Conservation (phyloP, 2,797 vertebrate species). For the Hephaestus fuliginosus region DNA sequence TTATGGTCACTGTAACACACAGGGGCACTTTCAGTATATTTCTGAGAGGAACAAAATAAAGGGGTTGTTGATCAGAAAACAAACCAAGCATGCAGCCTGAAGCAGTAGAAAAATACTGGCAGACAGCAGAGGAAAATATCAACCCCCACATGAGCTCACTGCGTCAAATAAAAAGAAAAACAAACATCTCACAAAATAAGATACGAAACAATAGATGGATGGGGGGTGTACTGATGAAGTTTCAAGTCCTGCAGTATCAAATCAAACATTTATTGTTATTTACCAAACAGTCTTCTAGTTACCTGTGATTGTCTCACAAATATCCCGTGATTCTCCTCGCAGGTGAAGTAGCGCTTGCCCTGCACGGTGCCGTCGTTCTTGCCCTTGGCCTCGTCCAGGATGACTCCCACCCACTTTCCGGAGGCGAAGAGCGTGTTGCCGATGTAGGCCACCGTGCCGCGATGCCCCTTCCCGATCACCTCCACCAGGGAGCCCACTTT, state of each 20-base stretch:
- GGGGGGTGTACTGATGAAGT: not conserved
- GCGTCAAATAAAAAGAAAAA: slow-evolving; percentile 25
- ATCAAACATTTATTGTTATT: not conserved
- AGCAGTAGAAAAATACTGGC: slow-evolving; percentile 8
- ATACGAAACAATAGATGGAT: slow-evolving; percentile 10
- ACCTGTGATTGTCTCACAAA: slow-evolving; percentile 96
- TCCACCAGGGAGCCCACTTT: slow-evolving; percentile 94
- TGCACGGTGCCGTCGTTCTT: slow-evolving; percentile 97
- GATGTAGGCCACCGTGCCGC: slow-evolving; percentile 93
- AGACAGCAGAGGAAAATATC: slow-evolving; percentile 35
- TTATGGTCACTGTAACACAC: not conserved
- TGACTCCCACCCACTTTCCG: slow-evolving; percentile 97
- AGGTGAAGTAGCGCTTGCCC: slow-evolving; percentile 94
- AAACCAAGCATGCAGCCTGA: slow-evolving; percentile 5
- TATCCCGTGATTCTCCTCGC: slow-evolving; percentile 93
- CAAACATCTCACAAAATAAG: not conserved
- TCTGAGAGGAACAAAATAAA: not conserved
- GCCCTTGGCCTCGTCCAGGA: slow-evolving; percentile 94
- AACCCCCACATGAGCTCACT: slow-evolving; percentile 39
- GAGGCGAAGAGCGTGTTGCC: slow-evolving; percentile 95
- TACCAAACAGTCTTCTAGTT: slow-evolving; percentile 4
- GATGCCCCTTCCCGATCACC: slow-evolving; percentile 95
- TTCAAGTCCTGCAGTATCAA: not conserved
- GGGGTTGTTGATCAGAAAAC: slow-evolving; percentile 27
- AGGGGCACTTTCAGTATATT: not conserved